A percentile compares a stretch with the other conserved stretches of the same genome.
phyloP scores from a whole-genome alignment of 2,113 vertebrate species.

The Notechis scutatus region DNA sequence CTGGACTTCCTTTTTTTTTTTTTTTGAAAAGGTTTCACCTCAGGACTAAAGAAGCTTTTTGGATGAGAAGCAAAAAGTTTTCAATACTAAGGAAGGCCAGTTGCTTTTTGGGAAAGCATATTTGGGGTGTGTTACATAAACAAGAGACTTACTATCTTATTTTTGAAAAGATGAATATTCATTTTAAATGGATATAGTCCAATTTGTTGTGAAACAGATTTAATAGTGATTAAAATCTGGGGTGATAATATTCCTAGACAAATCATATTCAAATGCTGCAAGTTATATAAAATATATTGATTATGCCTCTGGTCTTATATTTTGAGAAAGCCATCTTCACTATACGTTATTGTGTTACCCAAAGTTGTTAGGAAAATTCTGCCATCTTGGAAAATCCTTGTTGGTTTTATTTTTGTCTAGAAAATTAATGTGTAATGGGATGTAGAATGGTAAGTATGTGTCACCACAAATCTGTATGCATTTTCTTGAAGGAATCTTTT shows the following conservation, averaged over 20 bases:
- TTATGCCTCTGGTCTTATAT: not conserved
- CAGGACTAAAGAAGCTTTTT: not conserved
- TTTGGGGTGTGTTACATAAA: rapidly evolving
- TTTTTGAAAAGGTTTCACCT: not conserved
- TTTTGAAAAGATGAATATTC: not conserved
- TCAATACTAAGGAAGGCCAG: not conserved
- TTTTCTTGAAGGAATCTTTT: not conserved
- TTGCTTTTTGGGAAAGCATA: not conserved
- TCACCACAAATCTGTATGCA: not conserved
- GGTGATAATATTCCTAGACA: not conserved
- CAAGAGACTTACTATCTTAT: not conserved
- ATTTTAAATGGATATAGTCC: not conserved
- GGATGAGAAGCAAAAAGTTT: not conserved
- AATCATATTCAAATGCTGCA: not conserved
- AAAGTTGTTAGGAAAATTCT: not conserved
- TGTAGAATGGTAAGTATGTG: not conserved
- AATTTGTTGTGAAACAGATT: not conserved
- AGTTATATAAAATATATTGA: not conserved
- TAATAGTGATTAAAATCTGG: not conserved
- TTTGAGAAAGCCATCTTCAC: not conserved
- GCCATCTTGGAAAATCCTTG: not conserved
- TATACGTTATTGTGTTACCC: not conserved
- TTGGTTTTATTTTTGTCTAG: not conserved
- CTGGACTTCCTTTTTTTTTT: not conserved
- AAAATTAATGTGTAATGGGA: not conserved